phyloP scores from a whole-genome alignment of 2,113 vertebrate genomes.

The Carassius auratus region DNA sequence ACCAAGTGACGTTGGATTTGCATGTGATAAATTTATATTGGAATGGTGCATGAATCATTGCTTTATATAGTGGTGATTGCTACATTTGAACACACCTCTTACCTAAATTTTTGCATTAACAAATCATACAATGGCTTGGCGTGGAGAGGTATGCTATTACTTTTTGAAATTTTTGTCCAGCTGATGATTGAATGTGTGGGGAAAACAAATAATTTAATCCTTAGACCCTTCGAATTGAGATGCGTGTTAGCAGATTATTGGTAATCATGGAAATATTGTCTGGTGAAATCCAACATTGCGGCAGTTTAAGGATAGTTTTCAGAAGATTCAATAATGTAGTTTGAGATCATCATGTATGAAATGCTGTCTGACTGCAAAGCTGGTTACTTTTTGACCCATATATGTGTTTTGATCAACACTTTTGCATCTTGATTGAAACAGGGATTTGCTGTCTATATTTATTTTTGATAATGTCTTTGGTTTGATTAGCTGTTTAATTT shows the following conservation, averaged over 20 bases:
- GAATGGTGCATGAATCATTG: neutral
- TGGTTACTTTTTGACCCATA: neutral
- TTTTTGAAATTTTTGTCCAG: neutral
- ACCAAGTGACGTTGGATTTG: slow-evolving; percentile 6
- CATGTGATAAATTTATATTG: neutral
- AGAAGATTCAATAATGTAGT: neutral
- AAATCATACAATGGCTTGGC: neutral
- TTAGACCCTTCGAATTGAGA: neutral
- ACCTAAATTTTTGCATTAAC: neutral
- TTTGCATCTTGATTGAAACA: neutral
- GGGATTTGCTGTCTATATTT: neutral
- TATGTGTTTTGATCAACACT: neutral
- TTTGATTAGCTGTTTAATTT: neutral
- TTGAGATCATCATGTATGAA: neutral
- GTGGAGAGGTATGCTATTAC: neutral
- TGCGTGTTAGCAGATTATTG: neutral
- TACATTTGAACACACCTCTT: neutral
- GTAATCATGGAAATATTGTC: neutral
- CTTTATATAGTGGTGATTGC: neutral
- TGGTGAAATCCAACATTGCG: neutral
- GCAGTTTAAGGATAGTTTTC: neutral
- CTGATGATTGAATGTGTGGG: neutral
- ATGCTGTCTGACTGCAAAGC: neutral
- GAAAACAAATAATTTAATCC: neutral
- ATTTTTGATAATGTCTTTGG: neutral